Conservation (phyloP, 2,888 invertebrate species). For the Drosophila affinis region DNA sequence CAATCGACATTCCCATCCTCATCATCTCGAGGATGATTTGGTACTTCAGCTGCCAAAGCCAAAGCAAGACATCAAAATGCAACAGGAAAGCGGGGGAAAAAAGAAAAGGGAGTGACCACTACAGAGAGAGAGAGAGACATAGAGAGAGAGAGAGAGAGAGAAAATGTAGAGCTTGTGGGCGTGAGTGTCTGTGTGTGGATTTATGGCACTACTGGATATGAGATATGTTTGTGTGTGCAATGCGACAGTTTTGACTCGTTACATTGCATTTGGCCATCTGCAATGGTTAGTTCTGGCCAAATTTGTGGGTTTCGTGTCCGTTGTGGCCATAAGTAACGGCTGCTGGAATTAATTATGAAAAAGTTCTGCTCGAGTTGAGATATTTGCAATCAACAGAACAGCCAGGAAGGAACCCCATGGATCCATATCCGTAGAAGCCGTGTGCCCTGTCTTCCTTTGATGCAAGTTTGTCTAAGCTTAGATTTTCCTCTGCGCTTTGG, state of each 20-base stretch:
- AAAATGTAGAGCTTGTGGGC: neutral
- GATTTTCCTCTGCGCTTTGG: neutral
- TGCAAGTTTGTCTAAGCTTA: neutral
- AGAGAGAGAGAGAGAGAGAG: too few species aligned
- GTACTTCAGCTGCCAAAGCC: slow-evolving; percentile 45
- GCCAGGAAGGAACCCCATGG: too few species aligned
- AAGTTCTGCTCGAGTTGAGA: too few species aligned
- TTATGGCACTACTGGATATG: slow-evolving; percentile 44
- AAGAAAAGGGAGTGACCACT: neutral
- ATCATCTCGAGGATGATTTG: slow-evolving; percentile 21
- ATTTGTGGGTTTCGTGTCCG: neutral
- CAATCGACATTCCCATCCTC: neutral
- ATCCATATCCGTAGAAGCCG: neutral
- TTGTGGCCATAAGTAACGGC: neutral
- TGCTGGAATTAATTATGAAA: neutral
- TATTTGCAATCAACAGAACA: too few species aligned
- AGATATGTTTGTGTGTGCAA: slow-evolving; percentile 24
- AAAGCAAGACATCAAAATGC: slow-evolving; percentile 54
- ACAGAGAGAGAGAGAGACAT: too few species aligned
- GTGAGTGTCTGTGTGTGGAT: slow-evolving; percentile 47
- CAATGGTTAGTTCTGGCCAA: slow-evolving; percentile 4
- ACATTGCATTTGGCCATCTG: neutral
- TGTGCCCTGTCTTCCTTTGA: neutral
- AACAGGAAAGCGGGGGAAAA: slow-evolving; percentile 14
- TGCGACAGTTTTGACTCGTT: slow-evolving; percentile 38